A percentile compares a stretch with the other conserved stretches of the same genome.
phyloP scores from a whole-genome alignment of 2,888 invertebrate species.

The Drosophila merina region DNA sequence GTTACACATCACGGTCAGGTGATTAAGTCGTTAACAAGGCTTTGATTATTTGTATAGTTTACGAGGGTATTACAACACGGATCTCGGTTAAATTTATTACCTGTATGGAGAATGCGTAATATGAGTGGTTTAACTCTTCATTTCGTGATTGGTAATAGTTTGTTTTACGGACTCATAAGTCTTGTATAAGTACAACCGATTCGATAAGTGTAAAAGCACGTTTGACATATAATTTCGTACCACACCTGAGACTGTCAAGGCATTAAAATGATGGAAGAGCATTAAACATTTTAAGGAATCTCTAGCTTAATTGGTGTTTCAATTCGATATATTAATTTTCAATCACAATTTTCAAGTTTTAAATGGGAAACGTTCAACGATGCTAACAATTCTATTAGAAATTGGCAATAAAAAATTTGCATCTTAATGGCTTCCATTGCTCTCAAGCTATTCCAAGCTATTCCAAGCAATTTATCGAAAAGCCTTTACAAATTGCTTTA shows the following conservation, averaged over 20 bases:
- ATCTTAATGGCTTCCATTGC: constrained; percentile 23
- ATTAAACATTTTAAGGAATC: neutral
- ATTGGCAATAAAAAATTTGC: constrained; percentile 20
- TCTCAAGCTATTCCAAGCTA: constrained; percentile 38
- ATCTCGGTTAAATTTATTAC: constrained; percentile 15
- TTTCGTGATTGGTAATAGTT: neutral
- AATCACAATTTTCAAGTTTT: neutral
- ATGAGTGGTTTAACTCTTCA: neutral
- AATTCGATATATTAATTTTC: neutral
- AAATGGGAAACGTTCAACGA: constrained; percentile 2
- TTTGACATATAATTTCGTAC: neutral
- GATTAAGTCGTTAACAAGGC: constrained; percentile 50
- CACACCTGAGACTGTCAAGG: neutral
- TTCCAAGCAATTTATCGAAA: constrained; percentile 44
- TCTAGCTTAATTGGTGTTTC: neutral
- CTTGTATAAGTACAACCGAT: neutral
- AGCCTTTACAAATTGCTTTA: constrained; percentile 35
- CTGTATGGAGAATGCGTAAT: constrained; percentile 10
- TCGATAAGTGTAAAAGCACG: neutral
- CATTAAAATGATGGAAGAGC: neutral
- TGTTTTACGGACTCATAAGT: neutral
- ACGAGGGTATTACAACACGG: constrained; percentile 27
- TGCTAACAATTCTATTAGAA: constrained; percentile 22
- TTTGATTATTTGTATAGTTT: constrained; percentile 28
- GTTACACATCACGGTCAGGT: constrained; percentile 38